Base-by-base conservation (phyloP, 2,113 vertebrate species). In the Callipepla squamata region DNA sequence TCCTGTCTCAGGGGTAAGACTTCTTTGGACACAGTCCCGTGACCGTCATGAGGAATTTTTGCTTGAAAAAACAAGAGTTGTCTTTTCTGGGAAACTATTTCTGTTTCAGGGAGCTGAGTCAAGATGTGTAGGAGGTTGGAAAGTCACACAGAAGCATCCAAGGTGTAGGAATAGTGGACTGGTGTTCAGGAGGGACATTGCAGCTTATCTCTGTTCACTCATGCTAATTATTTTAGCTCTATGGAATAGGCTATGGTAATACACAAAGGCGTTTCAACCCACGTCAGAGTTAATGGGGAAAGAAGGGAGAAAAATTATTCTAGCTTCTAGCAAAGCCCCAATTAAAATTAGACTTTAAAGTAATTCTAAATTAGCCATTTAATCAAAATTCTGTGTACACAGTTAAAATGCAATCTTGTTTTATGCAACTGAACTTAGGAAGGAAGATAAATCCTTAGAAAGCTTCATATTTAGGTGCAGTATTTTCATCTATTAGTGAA, bases 261-360 rank as follows among this genome's bases (percentile, higher is more conserved):
- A 66, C 57, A 59, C 23, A 89, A 73, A 87, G n/a, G 32, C 69
- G 14, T 68, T 91, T 58, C 66, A 69, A 48, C 20, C 28, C 25
- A 66, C 2, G 1, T 87, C 63, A 76, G 7, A 36, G 38, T 2
- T 80, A 59, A 36, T 59, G 61, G 30, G 14, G 6, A 65, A 84
- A 79, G 47, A 88, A 34, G 11, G n/a, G 10, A 86, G n/a, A 77
- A 63, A 86, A 91, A 77, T 45, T 62, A 89, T 80, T 73, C 42
- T 70, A 55, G 42, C 50, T 88, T 66, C 79, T 74, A 66, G 59
- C 55, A 82, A 50, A 87, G 16, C 25, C 73, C 16, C 19, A 55
- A 58, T 81, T 90, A 74, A 86, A 96, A 81, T 36, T 59, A 68
- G 11, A 86, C 59, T 68, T 78, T 87, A 72, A 90, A 87, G 45